A percentile compares a stretch with the other conserved stretches of the same genome.
Conservation (phyloP, 1,140 invertebrate species). For the Plectus sambesii region DNA sequence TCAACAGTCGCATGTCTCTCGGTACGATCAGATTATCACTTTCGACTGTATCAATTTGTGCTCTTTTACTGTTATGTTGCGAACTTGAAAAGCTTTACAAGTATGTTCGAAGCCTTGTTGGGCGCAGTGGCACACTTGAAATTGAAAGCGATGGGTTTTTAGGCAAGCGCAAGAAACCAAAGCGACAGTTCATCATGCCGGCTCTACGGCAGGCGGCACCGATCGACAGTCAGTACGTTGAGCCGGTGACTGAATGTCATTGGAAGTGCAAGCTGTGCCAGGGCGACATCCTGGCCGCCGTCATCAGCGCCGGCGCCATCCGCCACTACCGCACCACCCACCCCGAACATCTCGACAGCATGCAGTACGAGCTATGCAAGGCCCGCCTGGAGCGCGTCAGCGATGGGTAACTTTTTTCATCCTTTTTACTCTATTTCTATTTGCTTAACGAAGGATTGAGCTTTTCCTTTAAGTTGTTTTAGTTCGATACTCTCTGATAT, state of each 20-base stretch:
- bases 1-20: constrained; percentile 41
- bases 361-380: constrained; percentile 29
- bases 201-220: constrained; percentile 38
- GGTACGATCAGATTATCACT: too few relatives aligned
- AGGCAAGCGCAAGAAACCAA: constrained; percentile 34
- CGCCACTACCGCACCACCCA: constrained; percentile 20
- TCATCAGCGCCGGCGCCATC: constrained; percentile 26
- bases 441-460: too few relatives aligned
- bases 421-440: too few relatives aligned
- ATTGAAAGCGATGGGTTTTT: too few relatives aligned
- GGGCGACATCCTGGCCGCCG: constrained; percentile 19
- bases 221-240: constrained; percentile 17
- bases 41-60: too few relatives aligned
- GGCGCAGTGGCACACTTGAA: too few relatives aligned
- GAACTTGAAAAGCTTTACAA: too few relatives aligned
- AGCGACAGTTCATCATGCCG: constrained; percentile 36
- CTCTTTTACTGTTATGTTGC: too few relatives aligned
- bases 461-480: too few relatives aligned
- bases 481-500: too few relatives aligned
- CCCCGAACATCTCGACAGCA: constrained; percentile 18
- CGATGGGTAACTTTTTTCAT: too few relatives aligned
- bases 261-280: constrained; percentile 18
- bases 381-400: constrained; percentile 31
- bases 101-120: too few relatives aligned
- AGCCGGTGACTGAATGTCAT: constrained; percentile 8